Base-by-base conservation (phyloP, 2,888 invertebrate genomes). In the Diogma glabrata region DNA sequence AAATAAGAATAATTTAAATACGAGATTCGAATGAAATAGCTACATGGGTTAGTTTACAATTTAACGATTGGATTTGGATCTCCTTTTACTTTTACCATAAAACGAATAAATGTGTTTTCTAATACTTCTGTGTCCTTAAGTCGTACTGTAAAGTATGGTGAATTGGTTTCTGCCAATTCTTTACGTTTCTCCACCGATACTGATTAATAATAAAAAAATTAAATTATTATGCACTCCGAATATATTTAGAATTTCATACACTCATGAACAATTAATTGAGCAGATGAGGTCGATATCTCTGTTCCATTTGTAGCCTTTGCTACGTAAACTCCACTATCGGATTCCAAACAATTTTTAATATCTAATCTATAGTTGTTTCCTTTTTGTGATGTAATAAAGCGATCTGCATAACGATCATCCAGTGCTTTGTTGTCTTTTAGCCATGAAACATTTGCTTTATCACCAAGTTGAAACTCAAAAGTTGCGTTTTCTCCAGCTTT, bases 271-370 rank as follows among this genome's bases (percentile, higher is more conserved):
- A 87, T 78, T 60, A 93, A 78, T 70, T 89, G 88, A 54, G 91
- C 89, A 36, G 91, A 89, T 67, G 90, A 88, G 54, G 86, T 82
- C 43, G 87, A 75, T 60, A 84, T 85, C 54, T 92, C 90, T 52
- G 81, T 78, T 22, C 75, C 74, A 63, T 91, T 90, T 53, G 84
- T 82, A 17, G 93, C 93, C 56, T 88, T 80, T 45, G 91, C 90
- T 1, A 90, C 89, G 67, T 96, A 96, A 40, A 89, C 78, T 47
- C 92, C 94, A n/a, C 82, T 78, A 69, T 95, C 95, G 23, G 77
- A 79, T 60, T 84, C 78, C 54, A 76, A 72, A 36, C 85, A 85
- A 65, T 89, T 86, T 61, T 81, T 78, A 56, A 88, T 78, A 59
- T 82, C 78, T 58, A 95, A 72, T 52, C 79, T 82, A 67, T 84